phyloP scores from a whole-genome alignment of 2,888 invertebrate species.

The Acleris cristana region DNA sequence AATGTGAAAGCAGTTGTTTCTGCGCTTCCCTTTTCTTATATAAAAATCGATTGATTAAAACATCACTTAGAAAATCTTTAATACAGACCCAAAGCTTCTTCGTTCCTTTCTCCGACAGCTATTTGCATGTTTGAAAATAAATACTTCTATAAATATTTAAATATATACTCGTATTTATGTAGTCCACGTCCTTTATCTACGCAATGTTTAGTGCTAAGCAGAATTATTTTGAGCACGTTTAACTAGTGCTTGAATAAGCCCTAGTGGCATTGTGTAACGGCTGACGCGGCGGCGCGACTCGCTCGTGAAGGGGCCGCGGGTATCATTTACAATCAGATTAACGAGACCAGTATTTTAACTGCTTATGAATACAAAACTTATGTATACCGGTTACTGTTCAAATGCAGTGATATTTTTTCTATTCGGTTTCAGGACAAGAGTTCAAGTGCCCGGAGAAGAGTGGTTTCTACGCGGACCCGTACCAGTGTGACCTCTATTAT shows the following conservation, averaged over 20 bases:
- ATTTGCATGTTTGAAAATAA: no score
- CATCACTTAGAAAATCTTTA: no score
- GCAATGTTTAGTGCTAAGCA: conserved; percentile 6
- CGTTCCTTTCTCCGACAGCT: no score
- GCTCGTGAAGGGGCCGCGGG: not conserved
- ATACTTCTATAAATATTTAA: no score
- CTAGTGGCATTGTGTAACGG: conserved; percentile 6
- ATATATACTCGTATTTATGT: no score
- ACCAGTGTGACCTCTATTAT: conserved; percentile 92
- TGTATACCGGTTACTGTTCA: not conserved
- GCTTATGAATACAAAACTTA: not conserved
- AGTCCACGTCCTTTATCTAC: not conserved
- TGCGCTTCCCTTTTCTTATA: no score
- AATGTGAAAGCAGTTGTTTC: no score
- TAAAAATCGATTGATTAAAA: no score
- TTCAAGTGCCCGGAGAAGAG: conserved; percentile 89
- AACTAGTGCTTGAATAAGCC: conserved; percentile 13
- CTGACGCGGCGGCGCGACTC: not conserved
- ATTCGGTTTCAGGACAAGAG: conserved; percentile 77
- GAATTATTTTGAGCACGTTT: conserved; percentile 30
- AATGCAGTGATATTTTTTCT: conserved; percentile 13
- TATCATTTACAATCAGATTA: not conserved
- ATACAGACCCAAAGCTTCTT: no score
- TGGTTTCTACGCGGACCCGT: conserved; percentile 89
- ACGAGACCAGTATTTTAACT: not conserved